Evolutionary conservation across 2,888 invertebrate species (phyloP), one percentile per base, ranked within the genome.

Genomic region (Agrochola lota): DNA sequence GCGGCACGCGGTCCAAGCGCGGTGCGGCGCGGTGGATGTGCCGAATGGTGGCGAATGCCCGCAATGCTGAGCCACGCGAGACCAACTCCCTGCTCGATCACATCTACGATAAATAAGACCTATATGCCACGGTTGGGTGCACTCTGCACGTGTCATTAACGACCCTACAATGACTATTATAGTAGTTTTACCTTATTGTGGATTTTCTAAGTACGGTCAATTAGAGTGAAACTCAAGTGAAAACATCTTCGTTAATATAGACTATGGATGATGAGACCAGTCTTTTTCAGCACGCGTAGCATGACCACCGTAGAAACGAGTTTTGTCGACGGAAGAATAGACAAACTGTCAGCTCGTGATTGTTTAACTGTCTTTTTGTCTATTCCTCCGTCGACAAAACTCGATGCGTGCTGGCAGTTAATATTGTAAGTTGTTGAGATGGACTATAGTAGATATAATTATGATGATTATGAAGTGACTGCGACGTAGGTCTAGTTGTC

Each of bases 61-160:
- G 94, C 93, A 91, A 95, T 96, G 93, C 74, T 92, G 94, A 94
- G 80, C 91, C 92, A 90, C 91, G 95, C 95, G 95, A 91, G 92
- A 95, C 95, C 89, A 84, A 82, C 62, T 80, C 62, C 43, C 80
- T 78, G 77, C 72, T 80, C 75, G 78, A 80, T 78, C 83, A 78
- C 72, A 59, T 72, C 68, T 74, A 81, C 71, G 55, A 77, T 88
- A 80, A 81, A 64, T 81, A 84, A 86, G 71, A 77, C 78, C 74
- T 77, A 73, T 70, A 73, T 64, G 73, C 26, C 63, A 74, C 23
- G 77, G 78, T 76, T 71, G 71, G 81, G 70, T 87, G 82, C 77
- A 49, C 64, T 49, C 69, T 63, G 49, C 78, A 74, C 70, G 85
- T 81, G 73, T 81, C 77, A 86, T 85, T 86, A 80, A 76, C 87